A percentile compares a stretch with the other conserved stretches of the same genome.
Conservation (phyloP, 2,113 vertebrate genomes). For the Bombycilla garrulus region DNA sequence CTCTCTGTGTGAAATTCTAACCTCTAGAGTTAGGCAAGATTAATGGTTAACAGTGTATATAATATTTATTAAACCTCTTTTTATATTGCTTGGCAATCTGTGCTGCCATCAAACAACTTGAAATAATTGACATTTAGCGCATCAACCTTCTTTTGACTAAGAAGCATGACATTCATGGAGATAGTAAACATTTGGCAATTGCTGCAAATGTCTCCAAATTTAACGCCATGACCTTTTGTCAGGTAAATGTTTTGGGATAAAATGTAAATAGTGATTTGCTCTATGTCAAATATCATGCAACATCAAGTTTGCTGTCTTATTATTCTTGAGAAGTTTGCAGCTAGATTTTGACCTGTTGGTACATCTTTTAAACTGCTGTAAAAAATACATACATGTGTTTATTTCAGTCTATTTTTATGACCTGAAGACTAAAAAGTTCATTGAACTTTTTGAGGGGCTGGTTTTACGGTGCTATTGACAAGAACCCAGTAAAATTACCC, state of each 20-base stretch:
- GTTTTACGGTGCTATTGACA: background rate
- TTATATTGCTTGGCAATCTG: constrained; percentile 76
- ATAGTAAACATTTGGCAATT: constrained; percentile 82
- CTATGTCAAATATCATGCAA: constrained; percentile 77
- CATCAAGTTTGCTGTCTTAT: constrained; percentile 72
- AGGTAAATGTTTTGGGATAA: constrained; percentile 85
- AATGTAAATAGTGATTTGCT: constrained; percentile 84
- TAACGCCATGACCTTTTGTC: constrained; percentile 81
- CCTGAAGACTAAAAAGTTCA: background rate
- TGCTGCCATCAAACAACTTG: constrained; percentile 76
- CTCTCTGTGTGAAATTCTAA: constrained; percentile 66
- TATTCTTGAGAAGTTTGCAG: constrained; percentile 74
- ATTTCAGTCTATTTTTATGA: background rate
- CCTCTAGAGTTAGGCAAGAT: constrained; percentile 63
- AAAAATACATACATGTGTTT: background rate
- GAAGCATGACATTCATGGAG: constrained; percentile 81
- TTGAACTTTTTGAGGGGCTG: background rate
- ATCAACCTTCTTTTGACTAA: constrained; percentile 76
- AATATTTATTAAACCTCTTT: constrained; percentile 79
- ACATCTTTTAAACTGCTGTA: constrained; percentile 50
- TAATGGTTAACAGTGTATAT: constrained; percentile 74
- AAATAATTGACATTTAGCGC: constrained; percentile 82
- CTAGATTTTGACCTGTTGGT: constrained; percentile 67
- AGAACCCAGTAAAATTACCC: background rate
- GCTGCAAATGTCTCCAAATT: constrained; percentile 84